Base-by-base conservation (phyloP, 92 coral and sea anemone species). In the Porites divaricata region DNA sequence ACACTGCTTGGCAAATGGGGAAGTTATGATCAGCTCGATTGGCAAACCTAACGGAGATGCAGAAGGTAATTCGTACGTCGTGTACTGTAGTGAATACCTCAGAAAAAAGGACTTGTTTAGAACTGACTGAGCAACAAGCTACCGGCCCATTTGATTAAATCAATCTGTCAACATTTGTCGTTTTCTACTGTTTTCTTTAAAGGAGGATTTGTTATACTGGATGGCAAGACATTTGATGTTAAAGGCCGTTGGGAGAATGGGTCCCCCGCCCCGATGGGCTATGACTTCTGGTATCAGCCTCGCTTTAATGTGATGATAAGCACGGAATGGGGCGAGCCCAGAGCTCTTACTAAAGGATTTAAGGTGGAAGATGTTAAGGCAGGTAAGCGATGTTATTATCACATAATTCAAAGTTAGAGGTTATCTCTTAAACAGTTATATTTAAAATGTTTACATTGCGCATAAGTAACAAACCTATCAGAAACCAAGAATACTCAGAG, bases 241-340 rank as follows among this genome's bases (percentile, higher is more conserved):
- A 96, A 94, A 78, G 99, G 99, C 48, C 88, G 89, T 45, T 96
- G 99, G 99, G 97, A 94, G 87, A 83, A 89, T 72, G 93, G 92
- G 57, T 76, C 85, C 69, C 82, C 92, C 26, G 88, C 88, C 24
- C 94, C 94, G 21, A 78, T 94, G 76, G 99, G 99, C 14, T 96
- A 96, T 64, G 99, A 96, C 85, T 96, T 94, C 85, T 96, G 99
- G 99, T 96, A 96, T 75, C 99, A 96, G 87, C 99, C 99, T 24
- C 85, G 95, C 75, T 98, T 95, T 65, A 96, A 96, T 76, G 99
- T 96, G 17, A 87, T 96, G 90, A 91, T 96, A 84, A 96, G 99
- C 64, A 87, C 99, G 6, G 98, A 91, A 81, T 94, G 98, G 99
- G 99, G 93, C 22, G 99, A 83, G 81, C 99, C 99, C 3, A 86